Percentiles rank a stretch among this genome's conserved stretches.
phyloP scores from a whole-genome alignment of 2,888 invertebrate genomes.

The Odontomyia ornata region DNA sequence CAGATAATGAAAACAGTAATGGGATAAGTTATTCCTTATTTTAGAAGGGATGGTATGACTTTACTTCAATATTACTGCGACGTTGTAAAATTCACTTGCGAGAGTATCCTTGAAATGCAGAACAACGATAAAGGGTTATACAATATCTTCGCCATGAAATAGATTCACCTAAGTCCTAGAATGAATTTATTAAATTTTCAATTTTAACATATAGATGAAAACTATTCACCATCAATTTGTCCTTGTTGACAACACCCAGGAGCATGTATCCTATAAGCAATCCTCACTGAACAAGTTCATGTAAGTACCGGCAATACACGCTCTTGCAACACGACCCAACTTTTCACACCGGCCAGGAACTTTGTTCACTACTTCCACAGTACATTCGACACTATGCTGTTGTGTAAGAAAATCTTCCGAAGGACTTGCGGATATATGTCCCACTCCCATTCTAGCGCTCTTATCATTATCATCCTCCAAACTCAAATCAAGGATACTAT shows the following conservation, averaged over 20 bases:
- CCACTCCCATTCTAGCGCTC: neutral
- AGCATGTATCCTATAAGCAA: constrained; percentile 23
- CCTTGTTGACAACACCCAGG: neutral
- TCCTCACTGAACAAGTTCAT: constrained; percentile 44
- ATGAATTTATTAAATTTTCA: neutral
- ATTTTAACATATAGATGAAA: neutral
- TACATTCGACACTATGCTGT: constrained; percentile 29
- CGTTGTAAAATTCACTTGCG: neutral
- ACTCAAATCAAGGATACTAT: constrained; percentile 2
- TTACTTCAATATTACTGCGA: neutral
- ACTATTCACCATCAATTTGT: neutral
- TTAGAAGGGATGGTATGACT: no score
- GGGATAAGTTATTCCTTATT: no score
- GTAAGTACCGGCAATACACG: constrained; percentile 45
- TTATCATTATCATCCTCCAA: constrained; percentile 5
- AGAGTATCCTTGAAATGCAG: neutral
- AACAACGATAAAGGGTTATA: neutral
- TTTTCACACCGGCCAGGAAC: constrained; percentile 45
- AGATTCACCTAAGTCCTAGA: neutral
- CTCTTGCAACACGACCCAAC: constrained; percentile 36
- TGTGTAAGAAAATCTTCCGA: neutral
- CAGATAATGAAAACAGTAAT: neutral
- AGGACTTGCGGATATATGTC: neutral
- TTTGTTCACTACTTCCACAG: constrained; percentile 42
- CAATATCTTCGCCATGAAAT: neutral